Evolutionary conservation across 2,888 invertebrate species (phyloP).

Genomic region (Teleogryllus oceanicus): DNA sequence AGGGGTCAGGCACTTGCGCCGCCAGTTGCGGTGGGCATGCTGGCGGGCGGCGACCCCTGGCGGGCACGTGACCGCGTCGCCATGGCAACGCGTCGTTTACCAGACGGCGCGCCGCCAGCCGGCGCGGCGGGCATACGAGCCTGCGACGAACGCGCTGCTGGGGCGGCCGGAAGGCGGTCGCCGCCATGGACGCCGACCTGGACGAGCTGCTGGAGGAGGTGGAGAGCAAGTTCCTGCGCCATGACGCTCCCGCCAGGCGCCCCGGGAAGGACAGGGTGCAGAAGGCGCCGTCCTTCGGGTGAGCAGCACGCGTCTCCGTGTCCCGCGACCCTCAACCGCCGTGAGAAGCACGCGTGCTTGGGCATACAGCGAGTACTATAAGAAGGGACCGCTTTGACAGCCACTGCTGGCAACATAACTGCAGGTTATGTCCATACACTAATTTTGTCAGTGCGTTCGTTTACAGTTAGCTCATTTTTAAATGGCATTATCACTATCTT

Average conservation of each 20-base stretch:
- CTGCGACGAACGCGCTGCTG: not conserved
- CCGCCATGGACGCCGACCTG: not conserved
- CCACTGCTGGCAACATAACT: too few relatives aligned
- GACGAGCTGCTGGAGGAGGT: not conserved
- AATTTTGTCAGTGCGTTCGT: too few relatives aligned
- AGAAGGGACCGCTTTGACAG: too few relatives aligned
- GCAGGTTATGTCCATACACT: too few relatives aligned
- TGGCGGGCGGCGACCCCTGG: too few relatives aligned
- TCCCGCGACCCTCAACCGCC: not conserved
- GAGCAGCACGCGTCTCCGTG: not conserved
- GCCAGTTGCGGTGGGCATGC: too few relatives aligned
- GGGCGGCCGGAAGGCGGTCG: not conserved
- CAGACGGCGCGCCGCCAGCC: not conserved
- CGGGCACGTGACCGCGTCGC: not conserved
- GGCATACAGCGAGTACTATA: too few relatives aligned
- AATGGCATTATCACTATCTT: too few relatives aligned
- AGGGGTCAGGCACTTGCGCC: too few relatives aligned
- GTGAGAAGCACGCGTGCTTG: too few relatives aligned
- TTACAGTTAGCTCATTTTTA: too few relatives aligned
- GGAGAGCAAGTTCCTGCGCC: not conserved
- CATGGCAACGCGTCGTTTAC: slow-evolving; percentile 18
- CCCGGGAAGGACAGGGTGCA: not conserved
- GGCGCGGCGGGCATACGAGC: not conserved
- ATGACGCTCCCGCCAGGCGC: not conserved
- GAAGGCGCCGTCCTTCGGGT: not conserved